These are phyloP conservation scores for Drosophila melanica DNA, from an alignment of 1,140 invertebrate genomes.

Conservation along the genomic window DNA sequence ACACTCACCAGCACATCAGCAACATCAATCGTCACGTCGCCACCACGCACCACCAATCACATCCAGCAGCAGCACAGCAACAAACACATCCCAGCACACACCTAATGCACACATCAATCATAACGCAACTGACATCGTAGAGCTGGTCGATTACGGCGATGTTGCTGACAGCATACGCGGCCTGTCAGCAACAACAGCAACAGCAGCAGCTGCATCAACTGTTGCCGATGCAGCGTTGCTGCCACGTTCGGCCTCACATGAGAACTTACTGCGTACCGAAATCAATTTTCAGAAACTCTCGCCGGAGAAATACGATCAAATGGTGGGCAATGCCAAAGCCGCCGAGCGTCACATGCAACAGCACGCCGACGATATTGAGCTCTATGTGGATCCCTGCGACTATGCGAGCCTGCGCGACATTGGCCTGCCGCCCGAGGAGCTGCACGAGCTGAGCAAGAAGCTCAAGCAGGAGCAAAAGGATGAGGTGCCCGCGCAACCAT, in stretches of 20 bases:
- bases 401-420: constrained; percentile 84
- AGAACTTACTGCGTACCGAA: constrained; percentile 79
- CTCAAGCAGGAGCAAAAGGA: constrained; percentile 87
- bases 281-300: constrained; percentile 83
- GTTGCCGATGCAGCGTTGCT: constrained; percentile 41
- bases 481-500: constrained; percentile 73
- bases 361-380: constrained; percentile 79
- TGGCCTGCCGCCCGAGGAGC: constrained; percentile 86
- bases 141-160: constrained; percentile 80
- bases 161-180: constrained; percentile 80
- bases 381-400: constrained; percentile 81
- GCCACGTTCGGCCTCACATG: constrained; percentile 69
- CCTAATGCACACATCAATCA: constrained; percentile 51
- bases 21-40: constrained; percentile 59
- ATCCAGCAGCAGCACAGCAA: constrained; percentile 31
- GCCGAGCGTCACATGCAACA: constrained; percentile 74
- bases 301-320: constrained; percentile 79
- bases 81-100: constrained; percentile 49
- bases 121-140: constrained; percentile 57
- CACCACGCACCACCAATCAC: constrained; percentile 33
- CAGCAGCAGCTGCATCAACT: constrained; percentile 39
- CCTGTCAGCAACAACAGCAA: constrained; percentile 39
- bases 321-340: constrained; percentile 74
- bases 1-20: constrained; percentile 62
- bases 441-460: constrained; percentile 85